phyloP scores from a whole-genome alignment of 2,797 vertebrate species.

The Pseudotriccus pelzelni region DNA sequence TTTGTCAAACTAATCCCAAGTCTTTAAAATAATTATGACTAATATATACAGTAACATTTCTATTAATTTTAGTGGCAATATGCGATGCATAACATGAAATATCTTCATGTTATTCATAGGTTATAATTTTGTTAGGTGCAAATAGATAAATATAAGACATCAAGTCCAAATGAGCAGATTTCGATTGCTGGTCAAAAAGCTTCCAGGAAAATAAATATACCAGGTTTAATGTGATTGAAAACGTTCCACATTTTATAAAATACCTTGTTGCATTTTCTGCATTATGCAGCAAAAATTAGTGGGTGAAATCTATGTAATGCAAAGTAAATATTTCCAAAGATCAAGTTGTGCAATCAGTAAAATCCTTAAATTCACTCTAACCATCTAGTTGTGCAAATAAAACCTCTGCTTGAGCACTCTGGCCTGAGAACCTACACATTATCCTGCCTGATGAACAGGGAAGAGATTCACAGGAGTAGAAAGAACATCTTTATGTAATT shows the following conservation, averaged over 20 bases:
- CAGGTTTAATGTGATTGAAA: neutral
- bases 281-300: neutral
- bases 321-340: neutral
- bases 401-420: neutral
- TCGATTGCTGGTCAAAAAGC: neutral
- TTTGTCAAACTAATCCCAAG: neutral
- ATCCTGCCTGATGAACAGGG: neutral
- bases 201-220: neutral
- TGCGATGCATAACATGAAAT: neutral
- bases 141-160: neutral
- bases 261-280: neutral
- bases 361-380: neutral
- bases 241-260: neutral
- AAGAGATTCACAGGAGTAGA: neutral
- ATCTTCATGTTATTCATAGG: neutral
- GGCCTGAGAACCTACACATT: neutral
- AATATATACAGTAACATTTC: neutral
- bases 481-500: neutral
- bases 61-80: neutral
- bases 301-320: fast-evolving
- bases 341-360: neutral
- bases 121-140: neutral
- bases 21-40: neutral
- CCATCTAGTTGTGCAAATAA: neutral
- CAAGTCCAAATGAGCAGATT: neutral